Conservation (phyloP, 2,113 vertebrate species). For the Petrocephalus microphthalmus region DNA sequence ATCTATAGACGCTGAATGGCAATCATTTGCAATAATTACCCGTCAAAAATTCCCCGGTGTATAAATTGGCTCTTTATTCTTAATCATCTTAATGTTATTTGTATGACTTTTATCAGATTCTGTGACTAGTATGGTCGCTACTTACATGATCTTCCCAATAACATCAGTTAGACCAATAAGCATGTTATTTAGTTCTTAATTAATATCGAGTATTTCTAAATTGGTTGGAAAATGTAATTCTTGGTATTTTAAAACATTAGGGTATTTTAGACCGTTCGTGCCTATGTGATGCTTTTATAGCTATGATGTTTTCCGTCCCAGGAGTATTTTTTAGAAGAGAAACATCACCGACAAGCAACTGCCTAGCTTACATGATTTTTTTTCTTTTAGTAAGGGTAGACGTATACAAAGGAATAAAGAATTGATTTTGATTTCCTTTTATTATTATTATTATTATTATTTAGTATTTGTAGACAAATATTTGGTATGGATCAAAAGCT, state of each 20-base stretch:
- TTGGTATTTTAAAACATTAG: not conserved
- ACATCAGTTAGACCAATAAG: not conserved
- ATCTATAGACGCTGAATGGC: not conserved
- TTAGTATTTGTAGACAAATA: not conserved
- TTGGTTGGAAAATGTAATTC: not conserved
- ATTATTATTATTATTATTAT: too few relatives aligned
- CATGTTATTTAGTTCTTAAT: not conserved
- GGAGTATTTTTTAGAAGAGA: not conserved
- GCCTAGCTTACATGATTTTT: not conserved
- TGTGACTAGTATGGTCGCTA: too few relatives aligned
- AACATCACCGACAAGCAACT: not conserved
- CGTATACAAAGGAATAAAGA: not conserved
- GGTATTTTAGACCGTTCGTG: not conserved
- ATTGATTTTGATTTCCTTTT: not conserved
- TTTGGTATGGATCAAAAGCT: not conserved
- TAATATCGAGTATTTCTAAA: not conserved
- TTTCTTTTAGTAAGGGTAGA: not conserved
- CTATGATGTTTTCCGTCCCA: not conserved
- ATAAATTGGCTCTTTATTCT: not conserved
- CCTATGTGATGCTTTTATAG: not conserved
- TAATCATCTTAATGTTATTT: not conserved
- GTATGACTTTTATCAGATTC: not conserved
- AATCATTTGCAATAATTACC: not conserved
- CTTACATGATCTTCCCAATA: not conserved
- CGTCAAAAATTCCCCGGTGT: too few relatives aligned